Conservation (phyloP, 2,888 invertebrate species). For the Masnerella sp. region DNA sequence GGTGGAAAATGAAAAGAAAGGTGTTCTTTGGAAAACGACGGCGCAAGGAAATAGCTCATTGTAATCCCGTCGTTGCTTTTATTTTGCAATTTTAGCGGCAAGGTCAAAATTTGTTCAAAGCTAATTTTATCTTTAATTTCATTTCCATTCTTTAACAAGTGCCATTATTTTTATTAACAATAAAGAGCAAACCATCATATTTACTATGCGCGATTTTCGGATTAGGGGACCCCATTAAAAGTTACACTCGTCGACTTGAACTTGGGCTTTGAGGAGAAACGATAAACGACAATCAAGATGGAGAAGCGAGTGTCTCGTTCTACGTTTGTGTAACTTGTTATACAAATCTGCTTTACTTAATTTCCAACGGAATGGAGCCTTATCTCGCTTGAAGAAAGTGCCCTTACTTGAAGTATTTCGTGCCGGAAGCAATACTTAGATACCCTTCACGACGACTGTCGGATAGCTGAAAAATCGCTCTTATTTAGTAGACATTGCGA, state of each 20-base stretch:
- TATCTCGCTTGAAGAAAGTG: constrained; percentile 28
- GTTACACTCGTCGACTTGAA: constrained; percentile 29
- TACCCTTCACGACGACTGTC: constrained; percentile 9
- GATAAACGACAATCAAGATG: constrained; percentile 44
- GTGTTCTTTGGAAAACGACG: constrained; percentile 6
- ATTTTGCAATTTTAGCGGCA: constrained; percentile 4
- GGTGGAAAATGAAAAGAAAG: constrained; percentile 4
- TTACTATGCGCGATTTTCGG: constrained; percentile 5
- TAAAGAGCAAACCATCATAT: neutral
- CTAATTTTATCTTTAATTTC: constrained; percentile 4
- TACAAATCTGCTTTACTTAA: constrained; percentile 48
- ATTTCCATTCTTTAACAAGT: neutral
- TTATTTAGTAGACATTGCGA: neutral
- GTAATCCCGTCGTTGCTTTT: constrained; percentile 6
- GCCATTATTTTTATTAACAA: constrained; percentile 10
- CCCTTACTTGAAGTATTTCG: constrained; percentile 21
- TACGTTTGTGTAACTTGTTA: constrained; percentile 41
- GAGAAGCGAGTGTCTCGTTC: constrained; percentile 30
- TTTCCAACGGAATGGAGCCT: constrained; percentile 29
- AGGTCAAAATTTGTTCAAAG: constrained; percentile 2
- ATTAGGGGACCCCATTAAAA: constrained; percentile 27
- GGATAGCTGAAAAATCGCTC: constrained; percentile 11
- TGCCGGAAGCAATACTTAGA: constrained; percentile 27
- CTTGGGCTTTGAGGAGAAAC: constrained; percentile 18
- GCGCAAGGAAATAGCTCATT: constrained; percentile 1